Evolutionary conservation across 2,888 invertebrate species (phyloP).

Genomic region (Keiferia lycopersicella): DNA sequence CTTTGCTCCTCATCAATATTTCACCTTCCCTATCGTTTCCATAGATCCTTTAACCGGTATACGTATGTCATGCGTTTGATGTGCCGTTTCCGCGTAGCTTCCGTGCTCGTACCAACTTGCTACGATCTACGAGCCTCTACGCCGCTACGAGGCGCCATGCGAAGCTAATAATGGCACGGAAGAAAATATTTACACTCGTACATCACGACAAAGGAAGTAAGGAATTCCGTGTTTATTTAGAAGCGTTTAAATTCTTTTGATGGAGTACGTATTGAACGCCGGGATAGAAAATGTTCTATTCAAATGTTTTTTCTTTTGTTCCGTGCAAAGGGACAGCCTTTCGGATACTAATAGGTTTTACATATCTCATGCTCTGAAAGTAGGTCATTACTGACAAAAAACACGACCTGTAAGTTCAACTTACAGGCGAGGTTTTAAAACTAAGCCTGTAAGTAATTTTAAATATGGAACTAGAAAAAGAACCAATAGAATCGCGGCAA

Average conservation of each 20-base stretch:
- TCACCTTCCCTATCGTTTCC: conserved; percentile 1
- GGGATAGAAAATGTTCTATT: not conserved
- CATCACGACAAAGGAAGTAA: conserved; percentile 12
- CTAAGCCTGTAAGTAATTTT: too few species aligned
- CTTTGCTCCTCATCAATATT: conserved; percentile 4
- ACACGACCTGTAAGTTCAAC: too few species aligned
- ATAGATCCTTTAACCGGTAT: conserved; percentile 10
- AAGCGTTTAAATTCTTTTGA: not conserved
- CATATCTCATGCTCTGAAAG: too few species aligned
- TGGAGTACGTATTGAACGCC: not conserved
- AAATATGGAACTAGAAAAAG: too few species aligned
- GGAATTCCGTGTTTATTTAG: conserved; percentile 13
- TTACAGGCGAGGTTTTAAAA: too few species aligned
- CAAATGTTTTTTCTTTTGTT: not conserved
- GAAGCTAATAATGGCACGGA: conserved; percentile 17
- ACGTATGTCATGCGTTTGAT: conserved; percentile 21
- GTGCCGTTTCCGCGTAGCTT: conserved; percentile 22
- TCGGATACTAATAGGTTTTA: too few species aligned
- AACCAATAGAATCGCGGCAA: too few species aligned
- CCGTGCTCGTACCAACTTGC: conserved; percentile 20
- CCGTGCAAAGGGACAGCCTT: too few species aligned
- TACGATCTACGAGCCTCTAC: conserved; percentile 16
- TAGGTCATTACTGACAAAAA: too few species aligned
- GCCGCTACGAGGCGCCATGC: conserved; percentile 13
- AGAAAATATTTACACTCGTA: conserved; percentile 16